Evolutionary conservation across 2,888 invertebrate species (phyloP).

Genomic region (Xestia c-nigrum): DNA sequence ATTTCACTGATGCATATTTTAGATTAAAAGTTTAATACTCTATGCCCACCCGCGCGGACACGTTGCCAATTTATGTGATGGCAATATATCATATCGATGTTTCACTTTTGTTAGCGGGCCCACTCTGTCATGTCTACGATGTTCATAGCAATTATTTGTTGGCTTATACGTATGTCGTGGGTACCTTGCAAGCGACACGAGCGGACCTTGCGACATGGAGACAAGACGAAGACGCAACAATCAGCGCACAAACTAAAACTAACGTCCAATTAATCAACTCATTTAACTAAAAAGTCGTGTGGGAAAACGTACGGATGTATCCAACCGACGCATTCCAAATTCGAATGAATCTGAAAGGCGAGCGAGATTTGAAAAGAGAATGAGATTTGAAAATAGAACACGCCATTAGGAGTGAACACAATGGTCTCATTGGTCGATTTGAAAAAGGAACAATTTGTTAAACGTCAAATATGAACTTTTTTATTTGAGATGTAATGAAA

Average conservation of each 20-base stretch:
- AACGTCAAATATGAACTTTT: slow-evolving; percentile 91
- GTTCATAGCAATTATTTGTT: slow-evolving; percentile 70
- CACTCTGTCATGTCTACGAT: slow-evolving; percentile 72
- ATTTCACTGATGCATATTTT: slow-evolving; percentile 88
- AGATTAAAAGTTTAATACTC: slow-evolving; percentile 87
- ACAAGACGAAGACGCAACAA: slow-evolving; percentile 57
- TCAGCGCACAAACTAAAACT: slow-evolving; percentile 78
- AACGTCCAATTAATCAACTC: slow-evolving; percentile 89
- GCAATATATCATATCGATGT: slow-evolving; percentile 76
- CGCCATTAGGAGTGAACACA: slow-evolving; percentile 90
- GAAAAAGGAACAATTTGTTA: slow-evolving; percentile 91
- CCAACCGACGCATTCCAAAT: slow-evolving; percentile 89
- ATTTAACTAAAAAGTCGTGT: slow-evolving; percentile 88
- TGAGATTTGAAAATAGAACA: slow-evolving; percentile 90
- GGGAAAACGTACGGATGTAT: slow-evolving; percentile 86
- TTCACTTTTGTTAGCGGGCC: slow-evolving; percentile 71
- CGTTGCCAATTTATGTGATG: slow-evolving; percentile 75
- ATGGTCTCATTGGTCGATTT: slow-evolving; percentile 91
- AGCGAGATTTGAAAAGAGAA: slow-evolving; percentile 90
- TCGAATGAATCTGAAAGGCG: slow-evolving; percentile 90
- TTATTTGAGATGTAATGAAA: slow-evolving; percentile 89
- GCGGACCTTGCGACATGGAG: slow-evolving; percentile 43
- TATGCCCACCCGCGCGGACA: slow-evolving; percentile 70
- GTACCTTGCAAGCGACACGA: slow-evolving; percentile 38
- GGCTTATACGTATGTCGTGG: slow-evolving; percentile 57